Base-by-base conservation (phyloP, 2,888 invertebrate species). In the Andrena hattorfiana region DNA sequence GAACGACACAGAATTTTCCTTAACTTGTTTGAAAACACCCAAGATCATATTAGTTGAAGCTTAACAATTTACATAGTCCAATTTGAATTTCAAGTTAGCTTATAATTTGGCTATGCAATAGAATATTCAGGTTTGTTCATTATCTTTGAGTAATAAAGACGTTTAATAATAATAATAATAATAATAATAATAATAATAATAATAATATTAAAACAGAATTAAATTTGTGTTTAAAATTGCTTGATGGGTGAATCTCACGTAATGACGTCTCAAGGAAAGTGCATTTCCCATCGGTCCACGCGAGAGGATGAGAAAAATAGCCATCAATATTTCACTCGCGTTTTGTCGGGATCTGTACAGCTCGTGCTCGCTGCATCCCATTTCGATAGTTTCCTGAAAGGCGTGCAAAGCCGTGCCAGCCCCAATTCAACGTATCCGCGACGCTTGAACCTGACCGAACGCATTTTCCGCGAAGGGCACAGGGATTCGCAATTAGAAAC, bases 271-370 rank as follows among this genome's bases (percentile, higher is more conserved):
- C 67, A 16, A 23, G 20, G 72, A 67, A 49, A 67, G 28, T 35
- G 20, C 5, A 20, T 13, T n/a, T n/a, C 62, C 20, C 70, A 59
- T 70, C 60, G 68, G 64, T 81, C 73, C 67, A 28, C 64, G 32
- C 42, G 74, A 66, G 68, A 26, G 69, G 54, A 81, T 72, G 59
- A 59, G 59, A 16, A 26, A 26, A 64, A 13, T 75, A 77, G 71
- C 77, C 85, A 87, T 89, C 85, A 85, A 89, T 90, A 89, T 91
- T 89, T 91, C 79, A 87, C 77, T 74, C 85, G 83, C 81, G 86
- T 81, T 72, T 77, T 74, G 68, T 68, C 73, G 68, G 59, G 2
- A 69, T 59, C 83, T 84, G 84, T 42, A 86, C 85, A 87, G 85
- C 88, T 88, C 78, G 73, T 77, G 78, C 83, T 85, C 69, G 71